phyloP scores from a whole-genome alignment of 2,888 invertebrate species.

The Hirtodrosophila duncani region DNA sequence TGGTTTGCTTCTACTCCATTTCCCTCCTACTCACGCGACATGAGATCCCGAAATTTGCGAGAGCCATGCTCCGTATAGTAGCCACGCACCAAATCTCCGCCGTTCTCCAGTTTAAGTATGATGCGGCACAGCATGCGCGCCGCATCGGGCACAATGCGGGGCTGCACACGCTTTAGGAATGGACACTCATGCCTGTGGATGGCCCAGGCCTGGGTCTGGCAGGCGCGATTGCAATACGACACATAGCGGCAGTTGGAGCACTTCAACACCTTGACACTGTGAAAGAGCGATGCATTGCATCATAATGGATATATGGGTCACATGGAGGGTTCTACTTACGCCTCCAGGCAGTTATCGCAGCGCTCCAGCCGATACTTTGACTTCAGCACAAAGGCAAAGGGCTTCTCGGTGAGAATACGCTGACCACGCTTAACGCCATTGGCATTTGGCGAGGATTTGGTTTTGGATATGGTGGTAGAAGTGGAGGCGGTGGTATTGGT shows the following conservation, averaged over 20 bases:
- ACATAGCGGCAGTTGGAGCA: conserved; percentile 91
- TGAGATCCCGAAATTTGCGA: conserved; percentile 89
- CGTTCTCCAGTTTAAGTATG: conserved; percentile 81
- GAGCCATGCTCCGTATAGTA: conserved; percentile 85
- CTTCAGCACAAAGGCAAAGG: conserved; percentile 86
- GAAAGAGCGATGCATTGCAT: too few relatives aligned
- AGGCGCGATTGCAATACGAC: conserved; percentile 88
- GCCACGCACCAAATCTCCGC: conserved; percentile 83
- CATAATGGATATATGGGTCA: not conserved
- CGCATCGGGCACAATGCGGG: conserved; percentile 88
- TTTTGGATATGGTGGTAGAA: not conserved
- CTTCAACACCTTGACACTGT: conserved; percentile 84
- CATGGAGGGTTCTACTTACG: conserved; percentile 79
- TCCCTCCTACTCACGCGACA: conserved; percentile 87
- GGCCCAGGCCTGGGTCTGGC: conserved; percentile 90
- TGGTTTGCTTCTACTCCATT: not conserved
- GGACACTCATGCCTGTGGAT: conserved; percentile 91
- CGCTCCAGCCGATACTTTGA: conserved; percentile 84
- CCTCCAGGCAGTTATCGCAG: conserved; percentile 88
- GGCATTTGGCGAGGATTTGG: not conserved
- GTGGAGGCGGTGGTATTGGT: conserved; percentile 1
- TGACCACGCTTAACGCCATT: conserved; percentile 80
- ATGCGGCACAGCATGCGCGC: conserved; percentile 88
- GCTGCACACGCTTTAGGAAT: conserved; percentile 85
- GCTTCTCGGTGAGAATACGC: conserved; percentile 84